phyloP scores from a whole-genome alignment of 2,113 vertebrate genomes.

The Setophaga coronata region DNA sequence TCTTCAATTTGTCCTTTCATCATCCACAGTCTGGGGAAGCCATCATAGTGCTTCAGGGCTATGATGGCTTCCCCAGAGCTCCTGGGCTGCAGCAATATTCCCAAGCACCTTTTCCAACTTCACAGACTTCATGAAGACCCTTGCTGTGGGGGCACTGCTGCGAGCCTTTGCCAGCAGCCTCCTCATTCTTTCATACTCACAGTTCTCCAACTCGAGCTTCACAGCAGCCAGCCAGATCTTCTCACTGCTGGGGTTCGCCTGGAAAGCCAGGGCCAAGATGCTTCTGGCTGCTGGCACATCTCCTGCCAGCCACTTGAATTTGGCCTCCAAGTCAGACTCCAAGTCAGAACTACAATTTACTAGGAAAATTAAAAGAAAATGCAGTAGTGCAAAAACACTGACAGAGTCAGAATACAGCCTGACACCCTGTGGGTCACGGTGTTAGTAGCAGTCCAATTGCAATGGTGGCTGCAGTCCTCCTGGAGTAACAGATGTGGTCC shows the following conservation, averaged over 20 bases:
- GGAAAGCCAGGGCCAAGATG: not conserved
- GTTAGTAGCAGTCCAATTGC: not conserved
- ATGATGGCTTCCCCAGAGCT: not conserved
- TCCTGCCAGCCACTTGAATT: not conserved
- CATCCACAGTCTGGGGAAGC: not conserved
- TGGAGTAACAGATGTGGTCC: not conserved
- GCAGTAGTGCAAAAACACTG: not conserved
- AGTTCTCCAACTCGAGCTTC: conserved; percentile 96
- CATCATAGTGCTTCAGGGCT: not conserved
- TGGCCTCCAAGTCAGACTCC: not conserved
- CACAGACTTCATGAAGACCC: conserved; percentile 70
- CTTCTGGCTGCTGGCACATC: not conserved
- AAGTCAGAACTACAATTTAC: not conserved
- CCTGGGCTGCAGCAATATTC: not conserved
- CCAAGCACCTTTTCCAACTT: not conserved
- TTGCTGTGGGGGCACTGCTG: conserved; percentile 94
- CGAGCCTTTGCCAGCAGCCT: conserved; percentile 93
- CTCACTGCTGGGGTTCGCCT: conserved; percentile 99
- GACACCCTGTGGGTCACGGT: not conserved
- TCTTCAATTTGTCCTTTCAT: not conserved
- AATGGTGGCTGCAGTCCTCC: not conserved
- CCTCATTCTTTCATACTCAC: conserved; percentile 91
- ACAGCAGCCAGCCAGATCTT: conserved; percentile 99
- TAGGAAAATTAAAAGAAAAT: not conserved
- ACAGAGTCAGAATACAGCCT: too few species aligned